Conservation (phyloP, 2,113 vertebrate species). For the Odocoileus hemionus region DNA sequence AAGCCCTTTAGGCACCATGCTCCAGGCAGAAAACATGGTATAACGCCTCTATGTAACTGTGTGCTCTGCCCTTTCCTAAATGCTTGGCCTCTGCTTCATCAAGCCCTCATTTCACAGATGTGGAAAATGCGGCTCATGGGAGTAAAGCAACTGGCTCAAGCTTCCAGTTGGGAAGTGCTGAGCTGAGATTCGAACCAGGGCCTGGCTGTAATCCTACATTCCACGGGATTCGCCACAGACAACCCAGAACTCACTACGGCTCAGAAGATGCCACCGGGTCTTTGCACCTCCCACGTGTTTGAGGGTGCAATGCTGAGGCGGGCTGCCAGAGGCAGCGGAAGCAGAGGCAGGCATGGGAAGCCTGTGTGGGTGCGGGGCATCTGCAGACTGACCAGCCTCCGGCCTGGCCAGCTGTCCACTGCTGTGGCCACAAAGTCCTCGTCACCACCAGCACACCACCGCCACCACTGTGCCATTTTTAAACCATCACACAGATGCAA, state of each 20-base stretch:
- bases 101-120: not conserved
- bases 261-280: not conserved
- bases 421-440: not conserved
- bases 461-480: not conserved
- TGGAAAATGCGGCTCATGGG: not conserved
- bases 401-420: not conserved
- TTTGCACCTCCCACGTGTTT: conserved; percentile 22
- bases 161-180: not conserved
- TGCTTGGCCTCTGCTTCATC: not conserved
- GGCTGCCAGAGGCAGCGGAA: rapidly evolving
- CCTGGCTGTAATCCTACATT: not conserved
- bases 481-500: not conserved
- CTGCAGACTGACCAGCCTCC: not conserved
- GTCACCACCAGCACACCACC: not conserved
- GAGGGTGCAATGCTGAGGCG: not conserved
- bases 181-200: not conserved
- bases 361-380: not conserved
- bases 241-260: not conserved
- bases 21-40: not conserved
- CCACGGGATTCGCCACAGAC: not conserved
- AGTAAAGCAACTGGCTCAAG: not conserved
- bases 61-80: not conserved
- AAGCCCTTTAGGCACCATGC: not conserved
- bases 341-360: not conserved
- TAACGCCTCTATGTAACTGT: rapidly evolving